Evolutionary conservation across 2,113 vertebrate species (phyloP), one percentile per base, ranked within the genome.

Genomic region (Pao palembangensis): DNA sequence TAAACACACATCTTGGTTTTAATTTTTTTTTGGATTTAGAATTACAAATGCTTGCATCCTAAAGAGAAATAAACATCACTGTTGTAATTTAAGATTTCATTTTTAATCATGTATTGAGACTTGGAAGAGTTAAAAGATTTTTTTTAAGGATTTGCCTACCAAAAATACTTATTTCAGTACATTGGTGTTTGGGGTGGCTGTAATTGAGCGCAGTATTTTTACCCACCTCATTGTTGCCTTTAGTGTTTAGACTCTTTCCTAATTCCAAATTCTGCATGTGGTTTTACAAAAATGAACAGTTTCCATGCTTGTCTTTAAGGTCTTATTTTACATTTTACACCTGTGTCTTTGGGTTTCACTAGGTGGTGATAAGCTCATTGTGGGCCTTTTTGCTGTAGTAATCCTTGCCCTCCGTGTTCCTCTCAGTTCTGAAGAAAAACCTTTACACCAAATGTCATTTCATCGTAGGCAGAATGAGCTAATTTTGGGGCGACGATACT

Each of bases 1-100:
- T 68, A 69, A 70, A 76, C 69, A 47, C 61, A 86, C 63, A 21
- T 61, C 43, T 65, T 69, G 51, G 41, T 71, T 76, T 66, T 73
- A 65, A 69, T 28, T 28, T 67, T 71, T 79, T 20, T 81, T 71
- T 41, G 61, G 49, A 77, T 77, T 79, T 80, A 79, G 65, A 63
- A 66, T 78, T 62, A 73, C 54, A 62, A 76, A 80, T 53, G 64
- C 59, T 58, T 70, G 34, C 64, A 67, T 73, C 73, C 57, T 56
- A 54, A 69, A 71, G 61, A 81, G 42, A 76, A 71, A 73, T 38
- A 79, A 64, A 73, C 50, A 69, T 85, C 67, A 82, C 71, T 78
- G 66, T 69, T 87, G 77, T 86, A 82, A 84, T 78, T 84, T 84
- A 81, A 85, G 56, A 74, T 78, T 68, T 75, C 44, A 58, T 72